phyloP scores from a whole-genome alignment of 2,797 vertebrate genomes.

The Tokudaia tokunoshimensis region DNA sequence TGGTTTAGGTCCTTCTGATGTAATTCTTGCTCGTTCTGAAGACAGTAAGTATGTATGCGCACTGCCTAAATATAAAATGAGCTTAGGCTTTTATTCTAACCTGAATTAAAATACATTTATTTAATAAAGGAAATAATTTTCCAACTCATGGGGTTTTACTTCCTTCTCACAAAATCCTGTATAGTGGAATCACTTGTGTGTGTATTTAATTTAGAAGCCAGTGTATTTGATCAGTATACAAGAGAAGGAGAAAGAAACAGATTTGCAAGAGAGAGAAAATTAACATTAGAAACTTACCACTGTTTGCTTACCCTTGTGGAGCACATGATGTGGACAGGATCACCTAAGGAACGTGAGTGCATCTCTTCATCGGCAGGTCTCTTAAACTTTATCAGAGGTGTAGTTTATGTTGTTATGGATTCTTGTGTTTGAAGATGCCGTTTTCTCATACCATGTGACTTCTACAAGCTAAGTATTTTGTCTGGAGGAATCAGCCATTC shows the following conservation, averaged over 20 bases:
- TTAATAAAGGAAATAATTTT: slow-evolving; percentile 31
- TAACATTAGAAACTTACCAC: not conserved
- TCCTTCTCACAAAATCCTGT: not conserved
- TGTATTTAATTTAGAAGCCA: not conserved
- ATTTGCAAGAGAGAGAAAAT: not conserved
- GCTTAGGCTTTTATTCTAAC: not conserved
- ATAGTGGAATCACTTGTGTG: not conserved
- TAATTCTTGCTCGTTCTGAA: not conserved
- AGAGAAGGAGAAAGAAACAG: not conserved
- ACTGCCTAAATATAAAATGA: not conserved
- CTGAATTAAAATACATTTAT: not conserved
- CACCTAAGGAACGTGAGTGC: too few species aligned
- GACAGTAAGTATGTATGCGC: not conserved
- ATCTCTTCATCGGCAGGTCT: not conserved
- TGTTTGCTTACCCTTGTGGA: not conserved
- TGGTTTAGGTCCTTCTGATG: not conserved
- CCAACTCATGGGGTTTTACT: not conserved
- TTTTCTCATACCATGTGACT: not conserved
- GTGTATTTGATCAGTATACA: not conserved
- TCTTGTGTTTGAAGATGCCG: not conserved
- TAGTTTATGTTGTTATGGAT: not conserved
- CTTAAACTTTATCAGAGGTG: not conserved
- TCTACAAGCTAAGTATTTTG: not conserved
- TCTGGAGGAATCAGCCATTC: not conserved
- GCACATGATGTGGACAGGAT: too few species aligned